Percentiles rank a stretch among this genome's conserved stretches.
Conservation (phyloP, 2,888 invertebrate species). For the Notodonta ziczac region DNA sequence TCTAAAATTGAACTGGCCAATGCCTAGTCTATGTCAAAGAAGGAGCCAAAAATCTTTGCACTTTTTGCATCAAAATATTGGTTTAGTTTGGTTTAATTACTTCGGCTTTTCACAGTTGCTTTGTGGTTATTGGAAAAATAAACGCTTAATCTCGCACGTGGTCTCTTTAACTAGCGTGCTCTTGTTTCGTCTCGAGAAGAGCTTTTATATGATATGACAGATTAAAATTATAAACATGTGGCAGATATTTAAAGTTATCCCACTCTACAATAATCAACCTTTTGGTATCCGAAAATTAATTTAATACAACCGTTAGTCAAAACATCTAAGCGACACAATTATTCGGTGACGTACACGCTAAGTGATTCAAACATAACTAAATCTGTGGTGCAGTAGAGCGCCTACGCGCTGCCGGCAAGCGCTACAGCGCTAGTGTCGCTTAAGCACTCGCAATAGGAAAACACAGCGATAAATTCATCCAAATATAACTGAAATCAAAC, state of each 20-base stretch:
- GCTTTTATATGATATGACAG: too few species aligned
- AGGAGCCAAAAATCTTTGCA: too few species aligned
- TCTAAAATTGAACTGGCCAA: slow-evolving; percentile 26
- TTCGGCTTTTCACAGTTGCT: not conserved
- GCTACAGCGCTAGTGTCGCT: slow-evolving; percentile 3
- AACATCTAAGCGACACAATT: slow-evolving; percentile 17
- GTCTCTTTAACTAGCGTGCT: not conserved
- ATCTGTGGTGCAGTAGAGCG: not conserved
- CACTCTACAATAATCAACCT: slow-evolving; percentile 3
- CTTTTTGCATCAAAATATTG: too few species aligned
- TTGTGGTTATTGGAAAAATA: not conserved
- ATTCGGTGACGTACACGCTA: not conserved
- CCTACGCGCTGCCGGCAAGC: slow-evolving; percentile 3
- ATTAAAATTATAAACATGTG: not conserved
- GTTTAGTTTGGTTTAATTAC: too few species aligned
- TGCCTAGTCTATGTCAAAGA: too few species aligned
- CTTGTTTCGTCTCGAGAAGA: too few species aligned
- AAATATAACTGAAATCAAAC: slow-evolving; percentile 69
- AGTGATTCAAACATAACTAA: slow-evolving; percentile 1
- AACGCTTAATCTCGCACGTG: not conserved
- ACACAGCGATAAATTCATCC: slow-evolving; percentile 52
- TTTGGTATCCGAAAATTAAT: slow-evolving; percentile 28
- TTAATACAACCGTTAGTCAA: slow-evolving; percentile 35
- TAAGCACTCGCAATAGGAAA: slow-evolving; percentile 50
- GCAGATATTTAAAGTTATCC: not conserved